Base-by-base conservation (phyloP, 2,888 invertebrate species). In the Galeopsomyia nigrocyanea region DNA sequence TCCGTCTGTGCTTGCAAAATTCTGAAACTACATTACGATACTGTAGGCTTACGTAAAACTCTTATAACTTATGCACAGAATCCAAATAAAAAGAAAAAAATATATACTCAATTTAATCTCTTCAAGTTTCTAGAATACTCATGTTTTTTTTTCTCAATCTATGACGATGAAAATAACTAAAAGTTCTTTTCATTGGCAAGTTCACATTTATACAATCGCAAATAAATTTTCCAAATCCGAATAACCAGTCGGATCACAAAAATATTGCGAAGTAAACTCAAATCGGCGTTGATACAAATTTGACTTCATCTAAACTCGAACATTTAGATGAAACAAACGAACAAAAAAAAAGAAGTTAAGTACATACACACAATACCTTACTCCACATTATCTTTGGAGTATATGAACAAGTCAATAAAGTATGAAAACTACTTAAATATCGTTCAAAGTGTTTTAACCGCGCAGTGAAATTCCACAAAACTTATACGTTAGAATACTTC, bases 301-400 rank as follows among this genome's bases (percentile, higher is more conserved):
- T 86, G 85, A 82, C 80, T 83, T 85, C 86, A 85, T 80, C 86
- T 86, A 85, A 86, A 86, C 84, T 79, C 55, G 74, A 77, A 75
- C 80, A 83, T 86, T 86, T 86, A 86, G 85, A 79, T 82, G 85
- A 86, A 83, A 83, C 85, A 86, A 86, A 86, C 84, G 75, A 69
- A 68, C 17, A 46, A 58, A 46, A 26, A 26, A 68, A 71, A 70
- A 71, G 50, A 65, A 68, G 47, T 75, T 78, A 78, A 78, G 78
- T 78, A 78, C 76, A 77, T 66, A 60, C 49, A 70, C 53, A 61
- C 64, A 76, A 74, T 71, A 60, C 58, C 60, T 31, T 65, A 73
- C 75, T 75, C 73, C 73, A 58, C 55, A 58, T 53, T 73, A 55
- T 74, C 67, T 75, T 74, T 68, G 74, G 73, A 75, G 75, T 57